Conservation (phyloP, 2,113 vertebrate species). For the Zingel zingel region DNA sequence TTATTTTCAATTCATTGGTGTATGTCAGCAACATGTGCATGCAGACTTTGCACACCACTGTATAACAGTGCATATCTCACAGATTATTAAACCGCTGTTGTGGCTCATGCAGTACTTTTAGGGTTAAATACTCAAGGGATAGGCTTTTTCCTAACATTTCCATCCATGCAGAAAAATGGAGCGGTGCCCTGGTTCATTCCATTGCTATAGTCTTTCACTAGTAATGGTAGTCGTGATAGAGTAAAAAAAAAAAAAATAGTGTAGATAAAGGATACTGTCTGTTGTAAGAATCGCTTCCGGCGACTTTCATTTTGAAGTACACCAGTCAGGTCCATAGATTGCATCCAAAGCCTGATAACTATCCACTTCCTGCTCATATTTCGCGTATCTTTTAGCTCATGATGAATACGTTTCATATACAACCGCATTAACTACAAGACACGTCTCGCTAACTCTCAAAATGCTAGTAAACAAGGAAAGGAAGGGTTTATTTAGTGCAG, state of each 20-base stretch:
- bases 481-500: too few species aligned
- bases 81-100: not conserved
- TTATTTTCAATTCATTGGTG: not conserved
- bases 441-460: too few species aligned
- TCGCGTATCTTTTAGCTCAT: not conserved
- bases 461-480: not conserved
- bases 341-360: not conserved
- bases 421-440: too few species aligned
- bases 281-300: not conserved
- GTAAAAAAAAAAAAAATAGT: not conserved
- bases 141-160: not conserved
- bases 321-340: not conserved
- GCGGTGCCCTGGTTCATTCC: not conserved
- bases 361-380: not conserved
- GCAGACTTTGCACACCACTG: not conserved
- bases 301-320: slow-evolving; percentile 17
- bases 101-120: not conserved
- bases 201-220: not conserved
- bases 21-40: not conserved
- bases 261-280: not conserved
- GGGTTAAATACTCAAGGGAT: not conserved
- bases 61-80: not conserved
- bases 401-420: not conserved
- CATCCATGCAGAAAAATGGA: not conserved
- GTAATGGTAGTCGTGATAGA: not conserved